A percentile compares a stretch with the other conserved stretches of the same genome.
Evolutionary conservation across 2,797 vertebrate species (phyloP).

Genomic region (Hyperoplus immaculatus): DNA sequence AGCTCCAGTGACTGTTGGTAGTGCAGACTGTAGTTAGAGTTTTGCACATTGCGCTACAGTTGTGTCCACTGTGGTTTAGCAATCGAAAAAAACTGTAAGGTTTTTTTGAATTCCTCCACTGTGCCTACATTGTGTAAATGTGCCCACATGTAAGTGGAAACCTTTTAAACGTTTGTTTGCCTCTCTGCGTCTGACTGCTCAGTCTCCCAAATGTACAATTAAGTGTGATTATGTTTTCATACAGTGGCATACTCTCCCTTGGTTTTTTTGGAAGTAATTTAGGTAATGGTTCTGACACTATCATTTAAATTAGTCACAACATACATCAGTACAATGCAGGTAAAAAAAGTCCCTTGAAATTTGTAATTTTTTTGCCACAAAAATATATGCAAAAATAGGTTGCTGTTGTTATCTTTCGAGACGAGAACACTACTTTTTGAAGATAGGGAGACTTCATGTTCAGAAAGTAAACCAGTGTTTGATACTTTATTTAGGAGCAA

Average conservation of each 20-base stretch:
- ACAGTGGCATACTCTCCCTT: background rate
- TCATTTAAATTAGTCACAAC: conserved; percentile 8
- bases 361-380: background rate
- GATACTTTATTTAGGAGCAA: background rate
- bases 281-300: conserved; percentile 20
- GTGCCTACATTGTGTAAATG: background rate
- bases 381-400: background rate
- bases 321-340: background rate
- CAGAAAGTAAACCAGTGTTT: background rate
- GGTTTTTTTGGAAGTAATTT: background rate
- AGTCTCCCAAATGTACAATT: conserved; percentile 15
- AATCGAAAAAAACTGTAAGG: background rate
- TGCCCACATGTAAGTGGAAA: background rate
- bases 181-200: background rate
- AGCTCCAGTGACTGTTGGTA: no score
- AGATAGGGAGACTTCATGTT: background rate
- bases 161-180: background rate
- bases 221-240: conserved; percentile 17
- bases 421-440: background rate
- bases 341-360: background rate
- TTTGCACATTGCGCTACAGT: no score
- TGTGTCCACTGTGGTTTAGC: no score
- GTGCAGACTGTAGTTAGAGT: no score
- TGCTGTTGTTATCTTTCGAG: background rate
- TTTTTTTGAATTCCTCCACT: background rate